Base-by-base conservation (phyloP, 2,797 vertebrate genomes). In the Chelon labrosus region DNA sequence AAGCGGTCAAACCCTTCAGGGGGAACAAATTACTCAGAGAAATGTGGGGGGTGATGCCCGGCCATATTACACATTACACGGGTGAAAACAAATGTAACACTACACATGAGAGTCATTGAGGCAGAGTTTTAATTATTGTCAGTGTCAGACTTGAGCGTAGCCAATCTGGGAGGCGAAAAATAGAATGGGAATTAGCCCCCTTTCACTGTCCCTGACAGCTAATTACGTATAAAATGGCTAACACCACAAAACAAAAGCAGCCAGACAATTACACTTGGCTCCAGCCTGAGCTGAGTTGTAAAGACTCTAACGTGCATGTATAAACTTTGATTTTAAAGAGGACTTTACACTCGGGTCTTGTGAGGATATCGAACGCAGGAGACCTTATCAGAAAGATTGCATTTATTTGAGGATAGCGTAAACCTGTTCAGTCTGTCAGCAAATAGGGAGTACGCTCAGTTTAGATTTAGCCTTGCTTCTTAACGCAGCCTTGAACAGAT, bases 81-180 rank as follows among this genome's bases (percentile, higher is more conserved):
- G 85, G 76, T 89, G 84, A 87, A 91, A 90, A 91, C 79, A 90
- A 88, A 86, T 75, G 78, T 90, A 85, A 80, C 83, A 68, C 62
- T 20, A 83, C 82, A 82, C 83, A 81, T 44, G 76, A 88, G 82
- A 91, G 85, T 86, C 83, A 87, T 81, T 51, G 74, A 86, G 86
- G 84, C 87, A 89, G 82, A 89, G 85, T 90, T 92, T 92, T 93
- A 93, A 93, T 93, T 93, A 93, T 90, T 85, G 88, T 89, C 85
- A 82, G 83, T 93, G 93, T 94, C 89, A 93, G 84, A 65, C 85
- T 87, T 77, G 70, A 80, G 88, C 68, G 54, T 68, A 80, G 77
- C 79, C 84, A 81, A 79, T 89, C 79, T 83, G 75, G 83, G 77
- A 85, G 76, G 81, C 68, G 83, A 88, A 89, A 87, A 90, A 89